These are phyloP conservation scores for Lacerta agilis DNA, from an alignment of 2,797 vertebrate genomes.

Conservation along the genomic window DNA sequence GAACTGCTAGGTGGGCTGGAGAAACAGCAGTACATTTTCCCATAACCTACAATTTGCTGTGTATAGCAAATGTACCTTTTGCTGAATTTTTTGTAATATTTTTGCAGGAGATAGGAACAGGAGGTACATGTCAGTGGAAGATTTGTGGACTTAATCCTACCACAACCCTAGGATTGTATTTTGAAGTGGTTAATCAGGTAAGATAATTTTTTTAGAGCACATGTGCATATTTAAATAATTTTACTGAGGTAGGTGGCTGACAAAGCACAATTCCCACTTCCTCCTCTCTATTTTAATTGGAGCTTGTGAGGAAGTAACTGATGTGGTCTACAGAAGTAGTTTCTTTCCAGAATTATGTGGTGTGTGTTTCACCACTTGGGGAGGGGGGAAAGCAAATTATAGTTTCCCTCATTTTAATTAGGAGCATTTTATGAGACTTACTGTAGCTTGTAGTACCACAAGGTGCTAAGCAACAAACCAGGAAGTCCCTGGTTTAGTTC, in stretches of 20 bases:
- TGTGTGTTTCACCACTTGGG: neutral
- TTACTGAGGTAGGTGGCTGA: too few species aligned
- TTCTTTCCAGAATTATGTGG: neutral
- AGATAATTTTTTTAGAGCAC: constrained; percentile 30
- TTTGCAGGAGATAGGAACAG: constrained; percentile 93
- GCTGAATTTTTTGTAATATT: constrained; percentile 46
- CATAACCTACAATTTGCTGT: neutral
- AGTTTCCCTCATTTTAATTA: neutral
- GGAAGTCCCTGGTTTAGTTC: neutral
- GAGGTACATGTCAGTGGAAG: constrained; percentile 97
- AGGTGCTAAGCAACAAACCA: neutral
- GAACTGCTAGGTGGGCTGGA: too few species aligned
- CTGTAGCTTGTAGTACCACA: neutral
- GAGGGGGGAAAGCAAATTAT: neutral
- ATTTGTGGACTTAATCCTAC: constrained; percentile 92
- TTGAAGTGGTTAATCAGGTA: constrained; percentile 98
- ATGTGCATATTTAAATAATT: neutral
- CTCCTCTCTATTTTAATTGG: neutral
- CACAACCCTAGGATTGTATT: constrained; percentile 93
- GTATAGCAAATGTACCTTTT: neutral
- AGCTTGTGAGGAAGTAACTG: neutral
- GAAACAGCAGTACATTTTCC: neutral
- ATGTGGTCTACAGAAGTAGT: neutral
- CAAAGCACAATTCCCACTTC: too few species aligned
- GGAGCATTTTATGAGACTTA: neutral